Conservation (phyloP, 1,140 invertebrate species). For the Apis cerana region DNA sequence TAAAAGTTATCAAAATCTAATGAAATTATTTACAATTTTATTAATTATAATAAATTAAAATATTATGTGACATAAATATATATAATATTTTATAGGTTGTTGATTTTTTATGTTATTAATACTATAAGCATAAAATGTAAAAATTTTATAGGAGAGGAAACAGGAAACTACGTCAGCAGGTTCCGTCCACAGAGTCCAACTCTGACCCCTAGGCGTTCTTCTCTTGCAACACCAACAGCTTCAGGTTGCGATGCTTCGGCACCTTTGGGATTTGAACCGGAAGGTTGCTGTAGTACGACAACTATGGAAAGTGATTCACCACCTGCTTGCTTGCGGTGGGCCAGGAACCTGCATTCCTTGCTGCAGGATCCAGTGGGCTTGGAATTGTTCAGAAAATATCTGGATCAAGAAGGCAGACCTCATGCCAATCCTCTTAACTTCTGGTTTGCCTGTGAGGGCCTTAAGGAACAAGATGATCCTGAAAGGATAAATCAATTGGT, state of each 20-base stretch:
- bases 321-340: slow-evolving; percentile 92
- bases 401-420: slow-evolving; percentile 89
- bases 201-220: slow-evolving; percentile 79
- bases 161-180: slow-evolving; percentile 74
- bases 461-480: slow-evolving; percentile 89
- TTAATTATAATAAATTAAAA: background rate
- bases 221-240: slow-evolving; percentile 70
- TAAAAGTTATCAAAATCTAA: background rate
- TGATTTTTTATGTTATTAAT: background rate
- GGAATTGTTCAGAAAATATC: slow-evolving; percentile 90
- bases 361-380: slow-evolving; percentile 93
- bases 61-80: background rate
- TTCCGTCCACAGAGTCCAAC: slow-evolving; percentile 78
- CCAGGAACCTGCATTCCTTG: slow-evolving; percentile 89
- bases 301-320: slow-evolving; percentile 84
- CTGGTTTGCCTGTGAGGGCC: slow-evolving; percentile 95
- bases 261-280: slow-evolving; percentile 82
- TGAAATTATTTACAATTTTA: background rate
- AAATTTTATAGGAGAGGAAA: slow-evolving; percentile 79
- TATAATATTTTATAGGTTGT: background rate
- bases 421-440: slow-evolving; percentile 91
- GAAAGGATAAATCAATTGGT: slow-evolving; percentile 88
- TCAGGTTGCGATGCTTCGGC: slow-evolving; percentile 79
- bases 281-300: slow-evolving; percentile 79
- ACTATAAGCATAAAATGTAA: background rate